Base-by-base conservation (phyloP, 2,797 vertebrate species). In the Peromyscus melanophrys region DNA sequence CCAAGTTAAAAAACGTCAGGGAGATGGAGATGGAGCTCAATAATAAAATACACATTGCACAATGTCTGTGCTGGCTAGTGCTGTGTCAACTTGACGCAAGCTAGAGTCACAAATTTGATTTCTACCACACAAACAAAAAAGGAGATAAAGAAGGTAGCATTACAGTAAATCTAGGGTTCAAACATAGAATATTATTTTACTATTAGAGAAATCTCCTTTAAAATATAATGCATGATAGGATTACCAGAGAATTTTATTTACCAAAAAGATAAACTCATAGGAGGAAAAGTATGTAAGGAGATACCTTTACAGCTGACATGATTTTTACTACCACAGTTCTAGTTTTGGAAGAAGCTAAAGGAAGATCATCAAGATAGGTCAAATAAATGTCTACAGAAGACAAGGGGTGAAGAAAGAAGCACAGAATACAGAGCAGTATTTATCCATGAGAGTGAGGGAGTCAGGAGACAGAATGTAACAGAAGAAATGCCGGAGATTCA, bases 351-450 rank as follows among this genome's bases (percentile, higher is more conserved):
- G 59, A 49, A 93, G 27, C 55, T 65, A 73, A 91, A 94, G 77
- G 71, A 92, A 87, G 27, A 88, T 90, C 46, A n/a, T 61, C 88
- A 89, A 83, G 55, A 73, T 23, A 9, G 67, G 89, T 89, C 67
- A 92, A 93, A 93, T n/a, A 92, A 95, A 94, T 1, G 2, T 77
- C 40, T 37, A 61, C 46, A 71, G 57, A 92, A 55, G 61, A 57
- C n/a, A 73, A 69, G 77, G 23, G 29, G 23, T 57, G 63, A 97
- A 94, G 73, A 77, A 88, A 87, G 88, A 77, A 90, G 46, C 17
- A 75, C 61, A 92, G 90, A 95, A 95, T 89, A 76, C 65, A 95
- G 90, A 89, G 34, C 94, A 96, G 55, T 46, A 16, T 88, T 97
- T 92, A 90, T 94, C 96, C 91, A 73, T n/a, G 71, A 73, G 71